Evolutionary conservation across 2,113 vertebrate genomes (phyloP).

Genomic region (Fukomys damarensis): DNA sequence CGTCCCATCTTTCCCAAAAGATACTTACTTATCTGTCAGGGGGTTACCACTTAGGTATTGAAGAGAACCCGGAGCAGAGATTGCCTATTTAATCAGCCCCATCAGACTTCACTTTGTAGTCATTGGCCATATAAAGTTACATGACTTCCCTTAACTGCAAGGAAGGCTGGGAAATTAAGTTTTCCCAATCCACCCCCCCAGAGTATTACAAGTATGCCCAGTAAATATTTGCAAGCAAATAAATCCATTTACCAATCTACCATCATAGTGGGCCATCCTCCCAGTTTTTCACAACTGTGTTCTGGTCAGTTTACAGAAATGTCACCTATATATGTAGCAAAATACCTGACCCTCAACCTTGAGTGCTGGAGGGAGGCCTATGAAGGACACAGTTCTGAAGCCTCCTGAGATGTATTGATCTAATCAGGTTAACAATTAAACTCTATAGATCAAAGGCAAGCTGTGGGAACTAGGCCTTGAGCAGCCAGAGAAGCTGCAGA

Average conservation of each 20-base stretch:
- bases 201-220: not conserved
- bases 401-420: conserved; percentile 5
- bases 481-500: conserved; percentile 54
- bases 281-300: not conserved
- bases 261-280: not conserved
- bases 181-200: not conserved
- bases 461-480: conserved; percentile 43
- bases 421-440: conserved; percentile 52
- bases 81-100: not conserved
- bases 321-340: not conserved
- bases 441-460: conserved; percentile 58
- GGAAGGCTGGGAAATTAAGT: not conserved
- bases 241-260: not conserved
- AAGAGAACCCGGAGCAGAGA: not conserved
- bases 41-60: not conserved
- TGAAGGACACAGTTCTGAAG: conserved; percentile 48
- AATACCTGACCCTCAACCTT: not conserved
- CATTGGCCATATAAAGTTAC: not conserved
- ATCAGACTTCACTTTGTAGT: not conserved
- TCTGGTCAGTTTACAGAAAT: conserved; percentile 5
- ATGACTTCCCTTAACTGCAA: not conserved
- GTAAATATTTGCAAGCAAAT: not conserved
- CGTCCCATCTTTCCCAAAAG: not conserved
- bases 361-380: conserved; percentile 19
- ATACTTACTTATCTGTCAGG: not conserved